Conservation (phyloP, 1,140 invertebrate genomes). For the Zaprionus kolodkinae region DNA sequence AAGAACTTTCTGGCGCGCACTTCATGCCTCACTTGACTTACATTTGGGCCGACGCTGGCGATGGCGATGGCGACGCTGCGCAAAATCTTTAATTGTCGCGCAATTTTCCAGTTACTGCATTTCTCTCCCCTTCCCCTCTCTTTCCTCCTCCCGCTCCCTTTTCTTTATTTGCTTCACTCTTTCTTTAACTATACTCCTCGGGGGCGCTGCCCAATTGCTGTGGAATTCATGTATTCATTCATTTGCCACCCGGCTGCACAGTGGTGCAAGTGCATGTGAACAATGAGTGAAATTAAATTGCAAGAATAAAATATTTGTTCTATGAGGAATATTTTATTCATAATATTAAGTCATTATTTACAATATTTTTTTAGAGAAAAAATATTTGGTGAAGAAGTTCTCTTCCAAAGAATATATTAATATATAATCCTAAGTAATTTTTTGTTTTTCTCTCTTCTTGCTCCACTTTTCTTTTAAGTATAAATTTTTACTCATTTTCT, state of each 20-base stretch:
- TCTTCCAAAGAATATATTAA: no score
- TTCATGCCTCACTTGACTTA: conserved; percentile 79
- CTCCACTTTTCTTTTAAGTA: no score
- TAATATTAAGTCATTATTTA: not conserved
- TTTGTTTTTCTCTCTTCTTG: no score
- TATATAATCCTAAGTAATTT: no score
- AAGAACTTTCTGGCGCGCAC: conserved; percentile 48
- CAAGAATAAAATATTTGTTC: not conserved
- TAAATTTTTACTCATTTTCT: not conserved
- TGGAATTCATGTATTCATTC: conserved; percentile 73
- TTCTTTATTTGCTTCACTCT: not conserved
- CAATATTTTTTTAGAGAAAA: not conserved
- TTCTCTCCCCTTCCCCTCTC: conserved; percentile 44
- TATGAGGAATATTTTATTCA: no score
- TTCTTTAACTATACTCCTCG: conserved; percentile 8
- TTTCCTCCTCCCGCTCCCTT: not conserved
- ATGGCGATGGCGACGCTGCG: conserved; percentile 38
- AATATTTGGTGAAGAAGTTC: no score
- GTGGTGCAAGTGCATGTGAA: conserved; percentile 13
- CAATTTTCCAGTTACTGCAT: conserved; percentile 83
- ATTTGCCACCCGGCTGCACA: conserved; percentile 49
- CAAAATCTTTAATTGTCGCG: conserved; percentile 83
- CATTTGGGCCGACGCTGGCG: conserved; percentile 58
- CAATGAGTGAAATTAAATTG: not conserved
- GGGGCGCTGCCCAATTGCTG: conserved; percentile 55